Evolutionary conservation across 2,888 invertebrate species (phyloP).

Genomic region (Biston betularia): DNA sequence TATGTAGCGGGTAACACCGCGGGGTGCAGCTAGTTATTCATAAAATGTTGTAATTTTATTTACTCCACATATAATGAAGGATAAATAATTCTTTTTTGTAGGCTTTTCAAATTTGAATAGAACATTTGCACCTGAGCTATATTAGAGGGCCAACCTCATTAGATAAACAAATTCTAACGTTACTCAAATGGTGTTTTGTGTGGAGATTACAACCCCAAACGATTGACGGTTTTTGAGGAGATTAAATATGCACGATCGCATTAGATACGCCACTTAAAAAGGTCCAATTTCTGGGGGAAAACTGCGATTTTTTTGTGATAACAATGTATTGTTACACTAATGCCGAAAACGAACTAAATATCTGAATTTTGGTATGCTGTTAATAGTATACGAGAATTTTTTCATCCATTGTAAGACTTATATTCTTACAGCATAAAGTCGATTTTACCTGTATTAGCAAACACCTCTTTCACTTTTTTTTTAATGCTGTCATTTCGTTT

Average conservation of each 20-base stretch:
- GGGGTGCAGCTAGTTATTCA: too few species aligned
- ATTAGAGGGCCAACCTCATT: constrained; percentile 32
- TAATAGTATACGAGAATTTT: too few species aligned
- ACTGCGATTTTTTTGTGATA: constrained; percentile 20
- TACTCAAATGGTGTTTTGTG: constrained; percentile 36
- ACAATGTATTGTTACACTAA: constrained; percentile 2
- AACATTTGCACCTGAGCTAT: constrained; percentile 30
- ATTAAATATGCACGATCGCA: constrained; percentile 31
- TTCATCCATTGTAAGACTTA: too few species aligned
- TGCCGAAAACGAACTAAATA: not conserved
- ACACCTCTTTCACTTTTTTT: too few species aligned
- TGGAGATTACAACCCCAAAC: constrained; percentile 35
- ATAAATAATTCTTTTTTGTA: not conserved
- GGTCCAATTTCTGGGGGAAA: constrained; percentile 28
- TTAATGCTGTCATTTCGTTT: not conserved
- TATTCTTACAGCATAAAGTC: too few species aligned
- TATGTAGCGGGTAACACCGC: too few species aligned
- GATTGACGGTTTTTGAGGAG: constrained; percentile 15
- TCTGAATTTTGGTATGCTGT: not conserved
- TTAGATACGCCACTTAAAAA: constrained; percentile 17
- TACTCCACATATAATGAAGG: not conserved
- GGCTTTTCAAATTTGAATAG: not conserved
- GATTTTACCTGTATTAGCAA: too few species aligned
- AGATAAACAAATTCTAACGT: constrained; percentile 41
- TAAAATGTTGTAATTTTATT: not conserved